These are phyloP conservation scores for Dendronephthya gigantea DNA, from an alignment of 64 coral and sea anemone genomes.

Conservation along the genomic window DNA sequence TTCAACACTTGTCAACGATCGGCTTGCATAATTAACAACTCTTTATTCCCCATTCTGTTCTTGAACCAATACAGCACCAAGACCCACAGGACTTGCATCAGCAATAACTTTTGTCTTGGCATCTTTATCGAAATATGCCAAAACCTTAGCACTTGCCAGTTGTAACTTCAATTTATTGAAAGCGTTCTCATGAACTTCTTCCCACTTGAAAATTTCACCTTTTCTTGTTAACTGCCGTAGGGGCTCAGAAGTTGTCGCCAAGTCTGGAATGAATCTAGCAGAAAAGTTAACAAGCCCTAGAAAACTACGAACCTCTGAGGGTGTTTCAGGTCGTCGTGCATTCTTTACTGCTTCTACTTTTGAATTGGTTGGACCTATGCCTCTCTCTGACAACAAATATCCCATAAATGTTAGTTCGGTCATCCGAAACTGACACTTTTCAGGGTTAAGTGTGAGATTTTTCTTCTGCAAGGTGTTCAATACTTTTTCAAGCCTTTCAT, in stretches of 20 bases:
- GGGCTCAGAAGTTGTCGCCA: neutral
- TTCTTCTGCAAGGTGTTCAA: neutral
- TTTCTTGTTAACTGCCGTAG: neutral
- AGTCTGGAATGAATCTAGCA: neutral
- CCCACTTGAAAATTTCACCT: neutral
- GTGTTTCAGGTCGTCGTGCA: neutral
- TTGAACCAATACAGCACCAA: neutral
- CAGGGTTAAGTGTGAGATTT: constrained; percentile 5
- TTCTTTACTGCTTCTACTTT: neutral
- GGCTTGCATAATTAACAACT: neutral
- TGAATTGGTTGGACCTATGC: neutral
- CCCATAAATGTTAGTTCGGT: neutral
- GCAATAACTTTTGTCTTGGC: neutral
- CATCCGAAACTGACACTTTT: neutral
- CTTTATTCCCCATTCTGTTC: neutral
- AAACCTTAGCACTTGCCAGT: neutral
- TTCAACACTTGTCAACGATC: neutral
- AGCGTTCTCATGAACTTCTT: neutral
- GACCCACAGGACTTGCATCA: constrained; percentile 5
- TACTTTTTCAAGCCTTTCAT: neutral
- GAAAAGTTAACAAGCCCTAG: neutral
- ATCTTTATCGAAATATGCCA: constrained; percentile 8
- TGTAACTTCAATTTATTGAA: neutral
- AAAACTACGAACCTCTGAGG: neutral
- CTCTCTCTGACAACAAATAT: neutral